phyloP scores from a whole-genome alignment of 2,113 vertebrate species.

The Parotia lawesii region DNA sequence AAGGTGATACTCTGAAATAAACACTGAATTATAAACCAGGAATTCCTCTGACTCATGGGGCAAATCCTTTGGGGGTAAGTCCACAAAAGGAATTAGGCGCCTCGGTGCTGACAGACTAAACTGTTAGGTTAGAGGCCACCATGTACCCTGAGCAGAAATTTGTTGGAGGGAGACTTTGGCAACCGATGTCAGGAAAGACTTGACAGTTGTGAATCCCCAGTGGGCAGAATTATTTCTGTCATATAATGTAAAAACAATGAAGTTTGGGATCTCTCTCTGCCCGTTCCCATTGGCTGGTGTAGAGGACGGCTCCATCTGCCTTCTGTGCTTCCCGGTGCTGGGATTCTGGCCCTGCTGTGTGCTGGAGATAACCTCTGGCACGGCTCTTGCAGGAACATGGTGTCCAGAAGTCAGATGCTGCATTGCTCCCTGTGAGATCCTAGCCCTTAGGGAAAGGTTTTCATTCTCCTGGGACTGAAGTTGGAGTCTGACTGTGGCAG shows the following conservation, averaged over 20 bases:
- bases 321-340: neutral
- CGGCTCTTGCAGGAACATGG: rapidly evolving
- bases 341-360: neutral
- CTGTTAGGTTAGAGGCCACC: slow-evolving; percentile 39
- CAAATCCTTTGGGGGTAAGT: slow-evolving; percentile 49
- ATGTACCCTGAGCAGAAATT: neutral
- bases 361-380: neutral
- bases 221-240: slow-evolving; percentile 26
- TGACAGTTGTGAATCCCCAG: slow-evolving; percentile 22
- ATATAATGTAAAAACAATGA: neutral
- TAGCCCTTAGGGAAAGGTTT: neutral
- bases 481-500: neutral
- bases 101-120: neutral
- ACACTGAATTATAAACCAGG: slow-evolving; percentile 59
- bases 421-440: neutral
- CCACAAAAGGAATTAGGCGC: slow-evolving; percentile 34
- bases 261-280: neutral
- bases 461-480: neutral
- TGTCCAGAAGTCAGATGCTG: neutral
- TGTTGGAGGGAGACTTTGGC: slow-evolving; percentile 5
- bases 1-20: slow-evolving; percentile 61
- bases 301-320: neutral
- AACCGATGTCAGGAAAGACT: neutral
- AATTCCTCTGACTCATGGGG: slow-evolving; percentile 64
- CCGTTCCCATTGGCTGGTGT: neutral